These are phyloP conservation scores for Branchellion lobata DNA, from an alignment of 2,888 invertebrate species.

Conservation along the genomic window DNA sequence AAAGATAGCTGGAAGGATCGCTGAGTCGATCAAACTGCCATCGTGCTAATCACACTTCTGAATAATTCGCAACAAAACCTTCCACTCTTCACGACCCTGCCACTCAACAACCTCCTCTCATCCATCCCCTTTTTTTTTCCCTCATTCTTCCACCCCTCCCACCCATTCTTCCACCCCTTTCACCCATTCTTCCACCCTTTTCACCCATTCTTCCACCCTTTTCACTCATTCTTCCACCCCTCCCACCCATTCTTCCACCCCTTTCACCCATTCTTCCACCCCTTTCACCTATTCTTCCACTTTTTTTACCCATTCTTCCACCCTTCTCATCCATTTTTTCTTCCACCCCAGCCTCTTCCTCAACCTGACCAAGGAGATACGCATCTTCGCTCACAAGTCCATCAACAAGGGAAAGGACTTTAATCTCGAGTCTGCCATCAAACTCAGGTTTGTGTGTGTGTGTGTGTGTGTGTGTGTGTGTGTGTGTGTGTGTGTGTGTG, in stretches of 20 bases:
- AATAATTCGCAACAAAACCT: too few species aligned
- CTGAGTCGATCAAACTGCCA: too few species aligned
- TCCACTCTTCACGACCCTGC: too few species aligned
- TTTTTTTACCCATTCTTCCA: neutral
- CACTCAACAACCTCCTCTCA: too few species aligned
- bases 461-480: conserved; percentile 44
- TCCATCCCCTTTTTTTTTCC: too few species aligned
- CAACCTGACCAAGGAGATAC: conserved; percentile 92
- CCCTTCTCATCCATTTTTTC: neutral
- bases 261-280: neutral
- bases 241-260: neutral
- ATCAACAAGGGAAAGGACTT: conserved; percentile 98
- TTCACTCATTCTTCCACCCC: too few species aligned
- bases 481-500: conserved; percentile 46
- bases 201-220: neutral
- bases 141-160: too few species aligned
- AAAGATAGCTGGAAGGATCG: too few species aligned
- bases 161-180: too few species aligned
- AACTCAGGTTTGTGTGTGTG: conserved; percentile 60
- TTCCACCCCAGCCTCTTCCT: conserved; percentile 73
- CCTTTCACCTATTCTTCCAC: neutral
- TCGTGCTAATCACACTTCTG: too few species aligned
- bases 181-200: too few species aligned
- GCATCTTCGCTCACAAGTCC: conserved; percentile 95
- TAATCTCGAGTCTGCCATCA: conserved; percentile 90